These are phyloP conservation scores for Pseudococcus longispinus DNA, from an alignment of 2,888 invertebrate genomes.

Conservation along the genomic window DNA sequence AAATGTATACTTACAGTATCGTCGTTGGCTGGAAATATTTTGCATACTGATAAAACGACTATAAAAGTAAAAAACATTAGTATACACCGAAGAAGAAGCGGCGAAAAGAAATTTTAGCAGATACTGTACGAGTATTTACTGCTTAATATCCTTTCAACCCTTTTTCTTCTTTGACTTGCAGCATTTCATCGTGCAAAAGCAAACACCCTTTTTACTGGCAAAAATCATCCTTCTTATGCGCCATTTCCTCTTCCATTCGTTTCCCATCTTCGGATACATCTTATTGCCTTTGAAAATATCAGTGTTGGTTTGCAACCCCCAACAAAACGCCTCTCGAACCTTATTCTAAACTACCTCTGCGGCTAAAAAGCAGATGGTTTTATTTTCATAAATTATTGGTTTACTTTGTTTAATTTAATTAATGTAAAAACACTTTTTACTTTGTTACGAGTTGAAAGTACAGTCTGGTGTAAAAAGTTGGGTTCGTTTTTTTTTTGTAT, in stretches of 20 bases:
- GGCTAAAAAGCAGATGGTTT: constrained; percentile 57
- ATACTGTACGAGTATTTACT: constrained; percentile 57
- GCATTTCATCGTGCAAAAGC: constrained; percentile 57
- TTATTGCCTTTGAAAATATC: constrained; percentile 56
- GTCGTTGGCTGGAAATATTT: background rate
- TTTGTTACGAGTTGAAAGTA: constrained; percentile 46
- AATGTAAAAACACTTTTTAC: constrained; percentile 57
- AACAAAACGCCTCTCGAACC: constrained; percentile 46
- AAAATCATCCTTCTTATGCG: constrained; percentile 57
- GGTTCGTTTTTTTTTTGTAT: constrained; percentile 8
- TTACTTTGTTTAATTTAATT: constrained; percentile 57
- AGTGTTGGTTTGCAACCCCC: constrained; percentile 55
- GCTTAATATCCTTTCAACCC: constrained; percentile 57
- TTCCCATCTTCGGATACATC: constrained; percentile 35
- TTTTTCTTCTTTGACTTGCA: constrained; percentile 56
- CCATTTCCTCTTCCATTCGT: constrained; percentile 54
- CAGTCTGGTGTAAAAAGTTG: constrained; percentile 53
- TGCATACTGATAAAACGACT: background rate
- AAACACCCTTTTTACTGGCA: constrained; percentile 57
- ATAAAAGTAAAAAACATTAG: constrained; percentile 44
- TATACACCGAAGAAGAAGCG: constrained; percentile 2
- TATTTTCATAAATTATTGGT: constrained; percentile 57
- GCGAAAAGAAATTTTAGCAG: constrained; percentile 54
- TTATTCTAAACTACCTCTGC: constrained; percentile 55
- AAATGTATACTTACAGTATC: background rate